Evolutionary conservation across 2,797 vertebrate genomes (phyloP).

Genomic region (Percopsis omiscomaycus): DNA sequence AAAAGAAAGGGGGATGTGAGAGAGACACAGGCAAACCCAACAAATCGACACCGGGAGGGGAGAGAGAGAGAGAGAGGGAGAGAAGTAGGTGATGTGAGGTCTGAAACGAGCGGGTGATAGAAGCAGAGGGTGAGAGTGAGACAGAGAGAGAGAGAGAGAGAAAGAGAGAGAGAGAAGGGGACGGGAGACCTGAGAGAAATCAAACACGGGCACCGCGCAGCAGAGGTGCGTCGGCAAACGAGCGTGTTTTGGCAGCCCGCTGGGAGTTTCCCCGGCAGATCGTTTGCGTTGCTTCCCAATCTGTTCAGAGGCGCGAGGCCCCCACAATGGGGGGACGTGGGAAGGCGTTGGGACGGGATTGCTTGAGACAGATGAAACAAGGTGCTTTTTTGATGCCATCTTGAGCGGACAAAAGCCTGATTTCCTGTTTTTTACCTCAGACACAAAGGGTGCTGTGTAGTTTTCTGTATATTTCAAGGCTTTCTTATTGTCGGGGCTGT

Average conservation of each 20-base stretch:
- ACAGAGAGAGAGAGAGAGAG: constrained; percentile 56
- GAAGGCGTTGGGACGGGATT: constrained; percentile 80
- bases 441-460: constrained; percentile 75
- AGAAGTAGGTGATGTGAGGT: constrained; percentile 61
- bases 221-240: constrained; percentile 77
- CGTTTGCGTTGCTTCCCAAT: constrained; percentile 81
- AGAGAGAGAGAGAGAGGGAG: constrained; percentile 32
- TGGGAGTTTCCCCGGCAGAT: constrained; percentile 79
- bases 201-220: constrained; percentile 77
- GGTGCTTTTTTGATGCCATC: constrained; percentile 77
- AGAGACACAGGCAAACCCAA: background rate
- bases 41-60: background rate
- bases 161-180: constrained; percentile 7
- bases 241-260: constrained; percentile 78
- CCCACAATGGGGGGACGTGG: constrained; percentile 75
- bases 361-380: constrained; percentile 85
- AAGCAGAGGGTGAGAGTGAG: constrained; percentile 62
- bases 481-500: constrained; percentile 72
- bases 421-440: constrained; percentile 67
- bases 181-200: constrained; percentile 78
- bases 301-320: constrained; percentile 78
- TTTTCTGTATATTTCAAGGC: constrained; percentile 72
- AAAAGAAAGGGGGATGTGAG: constrained; percentile 2
- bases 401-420: constrained; percentile 79
- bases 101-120: constrained; percentile 68